A percentile compares a stretch with the other conserved stretches of the same genome.
Evolutionary conservation across 2,113 vertebrate genomes (phyloP).

Genomic region (Pitta sordida): DNA sequence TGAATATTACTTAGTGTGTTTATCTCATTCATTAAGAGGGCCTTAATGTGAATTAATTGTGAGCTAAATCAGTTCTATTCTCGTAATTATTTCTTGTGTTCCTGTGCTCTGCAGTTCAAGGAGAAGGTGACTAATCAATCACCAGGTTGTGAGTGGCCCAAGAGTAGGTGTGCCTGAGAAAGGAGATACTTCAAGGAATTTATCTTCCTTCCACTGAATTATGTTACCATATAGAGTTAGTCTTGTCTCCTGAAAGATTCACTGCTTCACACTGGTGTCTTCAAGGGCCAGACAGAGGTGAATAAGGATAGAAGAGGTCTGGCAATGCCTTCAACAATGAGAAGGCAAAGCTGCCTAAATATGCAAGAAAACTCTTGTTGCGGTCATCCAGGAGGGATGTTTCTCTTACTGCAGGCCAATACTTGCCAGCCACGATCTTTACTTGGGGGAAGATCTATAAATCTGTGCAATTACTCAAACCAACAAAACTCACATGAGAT

Average conservation of each 20-base stretch:
- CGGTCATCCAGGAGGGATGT: background rate
- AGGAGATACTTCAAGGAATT: background rate
- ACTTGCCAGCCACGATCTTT: background rate
- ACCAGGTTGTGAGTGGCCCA: background rate
- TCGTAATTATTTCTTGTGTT: background rate
- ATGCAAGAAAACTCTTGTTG: background rate
- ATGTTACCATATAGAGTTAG: slow-evolving; percentile 8
- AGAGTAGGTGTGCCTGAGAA: background rate
- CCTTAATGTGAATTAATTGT: background rate
- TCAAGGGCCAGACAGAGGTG: background rate
- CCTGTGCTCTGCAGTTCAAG: background rate
- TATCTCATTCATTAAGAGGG: background rate
- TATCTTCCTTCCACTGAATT: slow-evolving; percentile 29
- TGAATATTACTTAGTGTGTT: slow-evolving; percentile 10
- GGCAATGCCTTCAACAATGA: background rate
- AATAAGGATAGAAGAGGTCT: background rate
- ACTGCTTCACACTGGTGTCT: background rate
- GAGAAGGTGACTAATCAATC: slow-evolving; percentile 20
- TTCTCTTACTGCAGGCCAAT: background rate
- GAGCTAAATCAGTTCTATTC: background rate
- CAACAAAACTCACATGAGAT: background rate
- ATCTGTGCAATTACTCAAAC: background rate
- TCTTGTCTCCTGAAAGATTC: background rate
- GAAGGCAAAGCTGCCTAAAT: background rate
- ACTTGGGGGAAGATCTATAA: background rate